Evolutionary conservation across 2,113 vertebrate species (phyloP).

Genomic region (Irena cyanogastra): DNA sequence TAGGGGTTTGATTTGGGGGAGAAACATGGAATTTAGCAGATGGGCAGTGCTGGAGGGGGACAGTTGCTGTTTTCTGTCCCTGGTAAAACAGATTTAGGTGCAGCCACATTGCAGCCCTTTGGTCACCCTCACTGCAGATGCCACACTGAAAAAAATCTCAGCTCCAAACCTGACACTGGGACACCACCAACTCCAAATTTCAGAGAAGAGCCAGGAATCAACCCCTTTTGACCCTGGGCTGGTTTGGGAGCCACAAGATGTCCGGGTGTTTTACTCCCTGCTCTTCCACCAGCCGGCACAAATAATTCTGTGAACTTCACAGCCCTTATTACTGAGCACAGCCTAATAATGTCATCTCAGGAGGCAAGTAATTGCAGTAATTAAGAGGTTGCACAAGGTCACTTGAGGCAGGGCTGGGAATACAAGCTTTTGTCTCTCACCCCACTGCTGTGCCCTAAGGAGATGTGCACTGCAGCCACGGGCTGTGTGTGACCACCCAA

Average conservation of each 20-base stretch:
- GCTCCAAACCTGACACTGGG: neutral
- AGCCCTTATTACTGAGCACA: constrained; percentile 43
- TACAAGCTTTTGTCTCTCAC: constrained; percentile 55
- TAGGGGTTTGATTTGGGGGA: neutral
- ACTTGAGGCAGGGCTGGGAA: constrained; percentile 59
- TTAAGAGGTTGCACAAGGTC: constrained; percentile 68
- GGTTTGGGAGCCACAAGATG: constrained; percentile 3
- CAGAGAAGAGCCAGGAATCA: neutral
- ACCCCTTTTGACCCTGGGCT: neutral
- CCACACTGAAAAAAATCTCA: neutral
- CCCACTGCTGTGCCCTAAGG: neutral
- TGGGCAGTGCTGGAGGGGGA: neutral
- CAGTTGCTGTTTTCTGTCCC: neutral
- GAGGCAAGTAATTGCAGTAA: constrained; percentile 68
- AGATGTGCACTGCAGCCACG: neutral
- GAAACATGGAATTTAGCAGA: neutral
- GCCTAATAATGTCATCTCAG: constrained; percentile 66
- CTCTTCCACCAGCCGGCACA: constrained; percentile 1
- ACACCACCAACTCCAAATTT: neutral
- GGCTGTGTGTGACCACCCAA: neutral
- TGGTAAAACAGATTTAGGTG: neutral
- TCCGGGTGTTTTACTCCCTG: neutral
- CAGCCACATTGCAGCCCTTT: neutral
- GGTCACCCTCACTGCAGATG: neutral
- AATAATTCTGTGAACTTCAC: constrained; percentile 61